Evolutionary conservation across 2,888 invertebrate genomes (phyloP).

Genomic region (Syritta pipiens): DNA sequence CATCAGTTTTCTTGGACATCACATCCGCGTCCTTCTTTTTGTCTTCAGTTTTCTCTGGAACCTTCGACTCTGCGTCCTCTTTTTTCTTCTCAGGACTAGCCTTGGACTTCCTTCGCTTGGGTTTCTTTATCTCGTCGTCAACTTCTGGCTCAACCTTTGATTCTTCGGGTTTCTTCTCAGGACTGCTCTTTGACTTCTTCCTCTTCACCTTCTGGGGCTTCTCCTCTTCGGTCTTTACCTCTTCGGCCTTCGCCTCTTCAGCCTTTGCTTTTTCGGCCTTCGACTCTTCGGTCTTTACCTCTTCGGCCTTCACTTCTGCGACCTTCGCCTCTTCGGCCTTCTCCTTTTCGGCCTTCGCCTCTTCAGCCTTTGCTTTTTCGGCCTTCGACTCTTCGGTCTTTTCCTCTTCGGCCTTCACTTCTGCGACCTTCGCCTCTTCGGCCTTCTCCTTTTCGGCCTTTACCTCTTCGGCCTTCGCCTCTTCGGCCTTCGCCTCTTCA

Average conservation of each 20-base stretch:
- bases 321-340: background rate
- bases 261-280: background rate
- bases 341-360: background rate
- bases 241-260: background rate
- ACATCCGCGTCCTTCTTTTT: background rate
- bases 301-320: background rate
- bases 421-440: too few species aligned
- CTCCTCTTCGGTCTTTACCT: background rate
- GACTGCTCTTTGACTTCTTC: slow-evolving; percentile 32
- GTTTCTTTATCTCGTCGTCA: background rate
- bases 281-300: background rate
- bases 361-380: background rate
- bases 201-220: background rate
- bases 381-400: too few species aligned
- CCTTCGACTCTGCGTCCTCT: background rate
- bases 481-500: too few species aligned
- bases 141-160: slow-evolving; percentile 4
- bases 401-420: too few species aligned
- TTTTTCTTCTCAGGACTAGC: slow-evolving; percentile 38
- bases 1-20: background rate
- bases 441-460: too few species aligned
- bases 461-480: too few species aligned
- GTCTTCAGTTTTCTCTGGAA: background rate
- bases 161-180: slow-evolving; percentile 5
- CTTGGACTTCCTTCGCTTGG: slow-evolving; percentile 24